phyloP scores from a whole-genome alignment of 2,888 invertebrate species.

The Pardosa pseudoannulata region DNA sequence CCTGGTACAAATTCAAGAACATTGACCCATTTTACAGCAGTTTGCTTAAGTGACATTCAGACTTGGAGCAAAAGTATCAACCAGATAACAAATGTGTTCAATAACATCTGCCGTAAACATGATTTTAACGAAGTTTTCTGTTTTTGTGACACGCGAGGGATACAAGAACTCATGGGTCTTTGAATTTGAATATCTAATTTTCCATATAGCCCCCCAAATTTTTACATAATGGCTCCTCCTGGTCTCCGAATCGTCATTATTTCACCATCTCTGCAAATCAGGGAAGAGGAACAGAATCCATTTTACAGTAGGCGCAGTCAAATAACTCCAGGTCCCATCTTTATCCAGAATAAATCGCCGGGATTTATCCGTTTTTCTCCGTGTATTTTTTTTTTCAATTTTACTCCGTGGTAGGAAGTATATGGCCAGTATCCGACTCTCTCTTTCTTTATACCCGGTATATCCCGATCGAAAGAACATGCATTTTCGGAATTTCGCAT shows the following conservation, averaged over 20 bases:
- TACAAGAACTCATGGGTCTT: too few species aligned
- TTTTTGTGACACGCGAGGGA: not conserved
- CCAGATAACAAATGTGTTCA: not conserved
- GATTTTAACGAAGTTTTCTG: too few species aligned
- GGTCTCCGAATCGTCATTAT: conserved; percentile 43
- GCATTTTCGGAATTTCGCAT: conserved; percentile 10
- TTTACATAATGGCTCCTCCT: conserved; percentile 44
- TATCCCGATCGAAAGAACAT: conserved; percentile 8
- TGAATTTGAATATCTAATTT: conserved; percentile 12
- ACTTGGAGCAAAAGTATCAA: not conserved
- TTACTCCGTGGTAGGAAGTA: not conserved
- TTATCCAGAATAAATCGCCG: conserved; percentile 60
- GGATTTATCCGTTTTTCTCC: conserved; percentile 48
- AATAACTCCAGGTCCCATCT: conserved; percentile 34
- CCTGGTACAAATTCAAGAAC: not conserved
- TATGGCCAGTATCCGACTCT: not conserved
- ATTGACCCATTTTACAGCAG: not conserved
- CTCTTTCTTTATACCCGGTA: not conserved
- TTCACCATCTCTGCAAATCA: conserved; percentile 42
- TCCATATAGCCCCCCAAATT: conserved; percentile 22
- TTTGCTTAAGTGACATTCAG: not conserved
- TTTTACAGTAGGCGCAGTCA: conserved; percentile 37
- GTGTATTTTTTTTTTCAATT: conserved; percentile 13
- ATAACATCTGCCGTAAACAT: not conserved
- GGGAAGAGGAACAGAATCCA: conserved; percentile 48